Conservation (phyloP, 2,113 vertebrate species). For the Oenanthe melanoleuca region DNA sequence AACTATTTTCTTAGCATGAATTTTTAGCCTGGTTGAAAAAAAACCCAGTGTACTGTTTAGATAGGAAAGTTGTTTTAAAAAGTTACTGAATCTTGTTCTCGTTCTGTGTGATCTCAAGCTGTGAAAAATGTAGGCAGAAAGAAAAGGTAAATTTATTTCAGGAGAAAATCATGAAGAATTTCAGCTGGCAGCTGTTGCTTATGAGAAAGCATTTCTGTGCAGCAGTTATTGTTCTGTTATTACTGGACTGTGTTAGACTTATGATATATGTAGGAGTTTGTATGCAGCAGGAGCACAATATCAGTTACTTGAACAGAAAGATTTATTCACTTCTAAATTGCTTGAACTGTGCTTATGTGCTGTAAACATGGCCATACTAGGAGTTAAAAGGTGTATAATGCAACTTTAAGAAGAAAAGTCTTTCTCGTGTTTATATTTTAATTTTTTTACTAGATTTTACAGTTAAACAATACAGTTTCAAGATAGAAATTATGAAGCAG, state of each 20-base stretch:
- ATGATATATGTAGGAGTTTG: background rate
- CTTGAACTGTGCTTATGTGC: background rate
- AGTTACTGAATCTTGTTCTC: conserved; percentile 44
- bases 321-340: background rate
- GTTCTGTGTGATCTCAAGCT: conserved; percentile 39
- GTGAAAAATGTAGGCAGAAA: conserved; percentile 54
- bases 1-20: background rate
- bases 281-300: background rate
- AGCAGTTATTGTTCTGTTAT: background rate
- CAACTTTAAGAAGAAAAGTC: background rate
- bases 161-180: conserved; percentile 45
- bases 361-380: background rate
- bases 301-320: background rate
- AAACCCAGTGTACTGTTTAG: background rate
- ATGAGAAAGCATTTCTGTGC: background rate
- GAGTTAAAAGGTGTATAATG: background rate
- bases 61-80: conserved; percentile 1
- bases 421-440: background rate
- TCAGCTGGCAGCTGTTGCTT: conserved; percentile 21
- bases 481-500: background rate
- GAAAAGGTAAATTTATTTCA: conserved; percentile 46
- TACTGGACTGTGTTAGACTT: background rate
- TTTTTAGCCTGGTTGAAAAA: background rate
- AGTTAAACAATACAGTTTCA: background rate
- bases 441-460: background rate